phyloP scores from a whole-genome alignment of 2,888 invertebrate genomes.

The Rhopalosiphum nymphaeae region DNA sequence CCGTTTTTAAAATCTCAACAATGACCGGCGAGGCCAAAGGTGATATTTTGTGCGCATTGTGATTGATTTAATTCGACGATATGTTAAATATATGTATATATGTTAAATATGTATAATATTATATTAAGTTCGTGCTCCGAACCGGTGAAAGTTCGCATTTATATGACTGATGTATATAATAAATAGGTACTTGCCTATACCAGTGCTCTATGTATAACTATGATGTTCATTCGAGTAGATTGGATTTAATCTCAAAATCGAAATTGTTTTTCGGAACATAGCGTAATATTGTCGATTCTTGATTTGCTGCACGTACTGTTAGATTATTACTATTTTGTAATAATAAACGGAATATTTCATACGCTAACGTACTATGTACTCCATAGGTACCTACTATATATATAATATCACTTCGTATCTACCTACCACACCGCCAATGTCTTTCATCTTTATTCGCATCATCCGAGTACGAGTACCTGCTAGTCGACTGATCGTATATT shows the following conservation, averaged over 20 bases:
- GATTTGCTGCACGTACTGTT: background rate
- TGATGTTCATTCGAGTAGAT: background rate
- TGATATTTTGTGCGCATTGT: background rate
- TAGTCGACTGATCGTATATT: background rate
- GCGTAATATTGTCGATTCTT: background rate
- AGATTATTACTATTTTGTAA: background rate
- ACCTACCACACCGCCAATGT: background rate
- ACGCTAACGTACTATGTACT: background rate
- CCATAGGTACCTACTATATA: background rate
- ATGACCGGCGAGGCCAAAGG: conserved; percentile 24
- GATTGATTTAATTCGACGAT: conserved; percentile 2
- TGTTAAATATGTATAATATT: background rate
- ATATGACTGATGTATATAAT: background rate
- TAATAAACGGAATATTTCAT: conserved; percentile 8
- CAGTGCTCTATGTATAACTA: background rate
- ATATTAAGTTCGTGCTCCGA: background rate
- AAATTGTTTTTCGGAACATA: conserved; percentile 17
- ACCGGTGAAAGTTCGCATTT: conserved; percentile 9
- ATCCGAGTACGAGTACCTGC: background rate
- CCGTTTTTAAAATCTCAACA: conserved; percentile 26
- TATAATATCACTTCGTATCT: background rate
- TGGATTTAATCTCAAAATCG: background rate
- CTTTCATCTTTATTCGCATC: conserved; percentile 17
- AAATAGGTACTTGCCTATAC: background rate
- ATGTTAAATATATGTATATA: background rate